Evolutionary conservation across 2,797 vertebrate species (phyloP), one percentile per base, ranked within the genome.

Genomic region (Sciurus carolinensis): DNA sequence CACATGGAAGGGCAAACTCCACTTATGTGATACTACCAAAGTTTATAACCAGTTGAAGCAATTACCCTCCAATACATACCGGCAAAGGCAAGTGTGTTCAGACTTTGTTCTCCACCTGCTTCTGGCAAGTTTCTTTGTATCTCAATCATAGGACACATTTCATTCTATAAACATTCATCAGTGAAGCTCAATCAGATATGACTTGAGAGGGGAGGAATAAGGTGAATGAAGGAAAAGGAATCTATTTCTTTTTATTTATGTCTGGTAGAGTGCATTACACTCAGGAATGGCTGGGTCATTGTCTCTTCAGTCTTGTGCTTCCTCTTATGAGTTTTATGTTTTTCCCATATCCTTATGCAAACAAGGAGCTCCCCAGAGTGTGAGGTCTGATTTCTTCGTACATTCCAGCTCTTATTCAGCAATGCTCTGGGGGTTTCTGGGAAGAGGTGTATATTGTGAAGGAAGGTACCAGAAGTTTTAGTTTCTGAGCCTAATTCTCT

Each of bases 321-420:
- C 39, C 67, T 67, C 1, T 76, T 26, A 1, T 14, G 66, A 52
- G 20, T 24, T 5, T 52, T n/a, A 30, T 8, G 8, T 28, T 66
- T 59, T 26, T 26, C 39, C 17, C 1, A 11, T 1, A 4, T 50
- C 47, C 22, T 33, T 0, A 0, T 28, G 24, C n/a, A n/a, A 75
- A 80, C 22, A 79, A 67, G 13, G 71, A 67, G 26, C 54, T 88
- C 28, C 14, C 9, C 22, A 42, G 57, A 13, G 26, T 28, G 10
- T 18, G 33, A 18, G 28, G 3, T 44, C 20, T 4, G 13, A 44
- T 24, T 67, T 73, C 11, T 1, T 83, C 39, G 73, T 92, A 39
- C 4, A 15, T 20, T 44, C 28, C 15, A 24, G 13, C n/a, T 52
- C 22, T 11, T 33, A 6, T 73, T n/a, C 20, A 1, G 0, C 28